These are phyloP conservation scores for Bucorvus abyssinicus DNA, from an alignment of 2,797 vertebrate species.

Conservation along the genomic window DNA sequence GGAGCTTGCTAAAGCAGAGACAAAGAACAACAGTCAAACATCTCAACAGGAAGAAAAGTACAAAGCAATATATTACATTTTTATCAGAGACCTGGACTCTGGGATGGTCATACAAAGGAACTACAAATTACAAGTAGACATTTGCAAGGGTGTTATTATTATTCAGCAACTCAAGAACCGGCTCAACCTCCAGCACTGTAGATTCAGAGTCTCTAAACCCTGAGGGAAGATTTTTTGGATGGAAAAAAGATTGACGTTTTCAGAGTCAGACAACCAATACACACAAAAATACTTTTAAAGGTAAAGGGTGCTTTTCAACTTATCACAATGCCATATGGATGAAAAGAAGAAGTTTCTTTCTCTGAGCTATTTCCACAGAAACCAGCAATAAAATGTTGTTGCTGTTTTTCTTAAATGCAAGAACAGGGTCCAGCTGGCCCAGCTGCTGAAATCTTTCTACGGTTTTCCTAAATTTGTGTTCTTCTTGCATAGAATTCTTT, in stretches of 20 bases:
- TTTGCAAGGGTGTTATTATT: neutral
- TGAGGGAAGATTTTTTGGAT: neutral
- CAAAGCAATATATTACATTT: rapidly evolving
- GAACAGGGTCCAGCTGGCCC: neutral
- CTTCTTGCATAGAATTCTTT: neutral
- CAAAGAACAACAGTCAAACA: neutral
- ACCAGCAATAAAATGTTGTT: neutral
- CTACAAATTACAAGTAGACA: neutral
- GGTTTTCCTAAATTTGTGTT: neutral
- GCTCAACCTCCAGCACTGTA: neutral
- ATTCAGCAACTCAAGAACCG: neutral
- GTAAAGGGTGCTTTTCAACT: neutral
- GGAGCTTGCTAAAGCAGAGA: conserved; percentile 85
- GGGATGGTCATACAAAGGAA: neutral
- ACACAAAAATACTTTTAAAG: neutral
- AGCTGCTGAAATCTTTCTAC: neutral
- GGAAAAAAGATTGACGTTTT: neutral
- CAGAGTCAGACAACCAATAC: neutral
- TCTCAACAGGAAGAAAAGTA: neutral
- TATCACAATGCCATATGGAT: neutral
- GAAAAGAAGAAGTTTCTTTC: neutral
- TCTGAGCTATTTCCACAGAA: neutral
- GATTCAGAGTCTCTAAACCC: neutral
- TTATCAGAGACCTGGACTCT: neutral
- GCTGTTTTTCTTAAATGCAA: neutral